Percentiles rank a stretch among this genome's conserved stretches.
These are phyloP conservation scores for Cliona cf. orientalis DNA, from an alignment of 37 sponge, comb jelly and placozoan genomes.

Conservation along the genomic window DNA sequence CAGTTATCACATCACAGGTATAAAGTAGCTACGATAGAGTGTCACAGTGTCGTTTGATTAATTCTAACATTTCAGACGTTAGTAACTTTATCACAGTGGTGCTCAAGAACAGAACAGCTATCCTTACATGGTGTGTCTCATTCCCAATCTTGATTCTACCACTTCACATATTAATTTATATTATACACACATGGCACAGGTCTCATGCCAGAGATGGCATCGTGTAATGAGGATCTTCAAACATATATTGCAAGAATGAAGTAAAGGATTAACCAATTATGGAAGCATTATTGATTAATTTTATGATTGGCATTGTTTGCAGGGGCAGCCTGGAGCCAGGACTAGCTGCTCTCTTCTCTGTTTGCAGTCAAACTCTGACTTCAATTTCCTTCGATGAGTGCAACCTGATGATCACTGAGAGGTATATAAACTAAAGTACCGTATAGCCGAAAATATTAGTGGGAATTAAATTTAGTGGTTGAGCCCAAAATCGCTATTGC, in stretches of 20 bases:
- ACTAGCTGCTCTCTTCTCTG: constrained; percentile 16
- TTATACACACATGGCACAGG: constrained; percentile 14
- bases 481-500: no score
- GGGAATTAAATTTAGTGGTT: no score
- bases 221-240: constrained; percentile 46
- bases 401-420: constrained; percentile 54
- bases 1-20: constrained; percentile 30
- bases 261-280: not conserved
- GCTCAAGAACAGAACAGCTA: constrained; percentile 27
- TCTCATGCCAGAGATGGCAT: constrained; percentile 53
- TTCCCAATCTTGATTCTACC: not conserved
- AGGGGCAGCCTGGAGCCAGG: constrained; percentile 55
- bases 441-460: no score
- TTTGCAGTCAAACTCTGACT: not conserved
- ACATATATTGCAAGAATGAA: constrained; percentile 38
- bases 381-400: constrained; percentile 49
- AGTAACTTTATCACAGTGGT: constrained; percentile 12
- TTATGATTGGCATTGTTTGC: not conserved
- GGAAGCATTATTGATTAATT: not conserved
- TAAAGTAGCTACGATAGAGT: not conserved
- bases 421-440: no score
- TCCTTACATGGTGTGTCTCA: constrained; percentile 37
- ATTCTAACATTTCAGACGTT: constrained; percentile 6
- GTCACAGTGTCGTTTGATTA: no score
- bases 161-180: not conserved